Conservation (phyloP, 2,888 invertebrate species). For the Diadromus collaris region DNA sequence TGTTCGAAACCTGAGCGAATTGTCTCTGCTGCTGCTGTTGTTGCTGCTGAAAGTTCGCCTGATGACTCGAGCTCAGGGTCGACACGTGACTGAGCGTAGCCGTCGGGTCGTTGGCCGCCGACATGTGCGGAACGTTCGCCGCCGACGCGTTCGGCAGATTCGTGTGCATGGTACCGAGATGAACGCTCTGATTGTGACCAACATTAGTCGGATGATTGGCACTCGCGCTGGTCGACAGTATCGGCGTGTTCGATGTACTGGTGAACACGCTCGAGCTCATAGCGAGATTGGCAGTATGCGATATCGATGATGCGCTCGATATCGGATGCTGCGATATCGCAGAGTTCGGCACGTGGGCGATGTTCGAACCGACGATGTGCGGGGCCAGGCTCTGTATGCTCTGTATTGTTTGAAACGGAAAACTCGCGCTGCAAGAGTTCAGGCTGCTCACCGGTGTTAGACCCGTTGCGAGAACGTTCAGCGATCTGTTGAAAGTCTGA, state of each 20-base stretch:
- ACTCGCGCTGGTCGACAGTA: constrained; percentile 70
- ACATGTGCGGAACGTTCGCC: constrained; percentile 71
- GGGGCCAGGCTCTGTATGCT: constrained; percentile 78
- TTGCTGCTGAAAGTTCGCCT: constrained; percentile 67
- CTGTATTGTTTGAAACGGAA: constrained; percentile 78
- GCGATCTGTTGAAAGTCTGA: constrained; percentile 72
- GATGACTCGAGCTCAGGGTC: constrained; percentile 59
- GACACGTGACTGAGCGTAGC: constrained; percentile 72
- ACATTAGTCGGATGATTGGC: constrained; percentile 68
- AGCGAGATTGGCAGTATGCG: constrained; percentile 71
- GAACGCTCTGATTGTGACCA: constrained; percentile 72
- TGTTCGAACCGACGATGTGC: constrained; percentile 77
- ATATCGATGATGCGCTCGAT: constrained; percentile 70
- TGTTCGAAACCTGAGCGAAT: constrained; percentile 67
- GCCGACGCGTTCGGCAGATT: constrained; percentile 74
- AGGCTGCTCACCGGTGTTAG: constrained; percentile 71
- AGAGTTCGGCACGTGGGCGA: constrained; percentile 73
- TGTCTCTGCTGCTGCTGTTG: constrained; percentile 72
- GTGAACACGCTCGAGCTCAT: constrained; percentile 75
- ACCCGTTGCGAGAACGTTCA: constrained; percentile 74
- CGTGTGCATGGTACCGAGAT: constrained; percentile 77
- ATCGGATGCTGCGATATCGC: constrained; percentile 72
- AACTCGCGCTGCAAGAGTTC: constrained; percentile 72
- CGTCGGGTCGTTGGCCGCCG: constrained; percentile 71
- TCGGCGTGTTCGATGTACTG: constrained; percentile 74